Conservation (phyloP, 2,797 vertebrate genomes). For the Hemibagrus guttatus region DNA sequence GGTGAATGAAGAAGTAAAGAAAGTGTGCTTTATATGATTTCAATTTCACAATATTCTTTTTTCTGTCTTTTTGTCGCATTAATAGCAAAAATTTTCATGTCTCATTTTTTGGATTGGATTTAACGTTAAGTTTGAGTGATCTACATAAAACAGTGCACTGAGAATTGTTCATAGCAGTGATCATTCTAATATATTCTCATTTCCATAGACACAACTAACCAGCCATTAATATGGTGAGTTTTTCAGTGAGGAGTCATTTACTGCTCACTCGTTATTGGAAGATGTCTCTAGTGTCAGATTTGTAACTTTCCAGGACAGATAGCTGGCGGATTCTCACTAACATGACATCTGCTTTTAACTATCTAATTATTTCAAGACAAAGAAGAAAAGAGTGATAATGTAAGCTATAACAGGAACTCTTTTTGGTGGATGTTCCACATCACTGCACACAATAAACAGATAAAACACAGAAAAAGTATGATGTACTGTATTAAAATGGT, state of each 20-base stretch:
- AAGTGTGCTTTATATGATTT: conserved; percentile 18
- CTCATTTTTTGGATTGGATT: conserved; percentile 1
- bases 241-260: neutral
- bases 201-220: neutral
- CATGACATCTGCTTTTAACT: neutral
- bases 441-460: neutral
- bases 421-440: neutral
- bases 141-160: neutral
- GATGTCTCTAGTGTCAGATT: neutral
- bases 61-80: neutral
- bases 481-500: neutral
- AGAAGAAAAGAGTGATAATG: neutral
- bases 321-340: neutral
- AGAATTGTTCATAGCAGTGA: neutral
- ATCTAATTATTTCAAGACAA: neutral
- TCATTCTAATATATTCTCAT: neutral
- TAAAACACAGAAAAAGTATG: neutral
- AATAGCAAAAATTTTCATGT: conserved; percentile 8
- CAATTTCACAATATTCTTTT: neutral
- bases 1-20: neutral
- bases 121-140: neutral
- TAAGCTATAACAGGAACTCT: neutral
- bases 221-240: neutral
- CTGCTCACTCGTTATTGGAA: neutral
- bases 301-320: neutral